These are phyloP conservation scores for Xanthorhoe designata DNA, from an alignment of 2,888 invertebrate genomes.

Conservation along the genomic window DNA sequence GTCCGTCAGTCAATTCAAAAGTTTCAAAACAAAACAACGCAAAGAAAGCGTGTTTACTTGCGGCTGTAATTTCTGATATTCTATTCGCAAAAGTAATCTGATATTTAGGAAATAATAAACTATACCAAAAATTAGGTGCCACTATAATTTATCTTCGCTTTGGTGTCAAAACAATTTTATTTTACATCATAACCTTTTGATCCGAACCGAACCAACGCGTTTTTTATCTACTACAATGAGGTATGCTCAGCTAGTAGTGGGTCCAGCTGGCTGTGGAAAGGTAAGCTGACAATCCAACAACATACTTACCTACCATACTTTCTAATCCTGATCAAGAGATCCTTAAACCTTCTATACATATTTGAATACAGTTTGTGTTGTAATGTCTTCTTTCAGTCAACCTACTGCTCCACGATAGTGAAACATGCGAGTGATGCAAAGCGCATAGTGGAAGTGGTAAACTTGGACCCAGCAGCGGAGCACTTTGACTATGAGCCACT, in stretches of 20 bases:
- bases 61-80: no score
- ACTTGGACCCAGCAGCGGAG: conserved; percentile 99
- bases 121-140: no score
- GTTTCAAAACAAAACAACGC: no score
- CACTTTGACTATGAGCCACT: conserved; percentile 96
- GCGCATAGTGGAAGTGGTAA: conserved; percentile 94
- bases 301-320: not conserved
- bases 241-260: conserved; percentile 97
- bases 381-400: conserved; percentile 88
- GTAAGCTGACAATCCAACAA: conserved; percentile 75
- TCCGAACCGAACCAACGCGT: not conserved
- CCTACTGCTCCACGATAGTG: conserved; percentile 95
- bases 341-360: no score
- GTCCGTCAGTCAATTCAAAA: no score
- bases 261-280: conserved; percentile 99
- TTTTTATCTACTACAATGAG: conserved; percentile 86
- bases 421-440: conserved; percentile 92
- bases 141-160: no score
- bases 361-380: not conserved
- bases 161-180: not conserved
- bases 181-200: not conserved
- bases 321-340: not conserved
- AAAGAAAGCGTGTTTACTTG: no score
- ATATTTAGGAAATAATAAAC: no score
- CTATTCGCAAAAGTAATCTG: no score